Evolutionary conservation across 1,140 invertebrate species (phyloP).

Genomic region (Drosophila kohkoa): DNA sequence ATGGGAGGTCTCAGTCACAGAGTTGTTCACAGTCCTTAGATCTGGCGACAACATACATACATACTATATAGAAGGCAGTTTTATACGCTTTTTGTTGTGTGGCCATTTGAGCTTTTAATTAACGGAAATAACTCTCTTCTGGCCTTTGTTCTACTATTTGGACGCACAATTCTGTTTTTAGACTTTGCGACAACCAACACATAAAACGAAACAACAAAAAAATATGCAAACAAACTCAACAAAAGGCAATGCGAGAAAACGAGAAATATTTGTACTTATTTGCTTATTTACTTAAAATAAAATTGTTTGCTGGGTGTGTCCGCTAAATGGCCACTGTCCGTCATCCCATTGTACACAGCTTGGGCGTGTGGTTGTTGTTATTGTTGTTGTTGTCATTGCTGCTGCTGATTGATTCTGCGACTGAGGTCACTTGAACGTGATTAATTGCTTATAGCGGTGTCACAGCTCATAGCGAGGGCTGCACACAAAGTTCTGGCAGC

Average conservation of each 20-base stretch:
- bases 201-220: neutral
- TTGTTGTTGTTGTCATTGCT: conserved; percentile 36
- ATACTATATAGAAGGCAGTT: neutral
- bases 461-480: neutral
- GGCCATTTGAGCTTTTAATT: conserved; percentile 23
- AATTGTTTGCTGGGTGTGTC: conserved; percentile 80
- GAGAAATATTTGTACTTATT: conserved; percentile 65
- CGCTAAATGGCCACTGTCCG: conserved; percentile 77
- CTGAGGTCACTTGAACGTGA: conserved; percentile 78
- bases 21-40: conserved; percentile 4
- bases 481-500: neutral
- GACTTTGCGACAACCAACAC: conserved; percentile 38
- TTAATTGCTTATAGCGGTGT: conserved; percentile 64
- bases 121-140: conserved; percentile 39
- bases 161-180: conserved; percentile 14
- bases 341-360: conserved; percentile 39
- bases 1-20: conserved; percentile 63
- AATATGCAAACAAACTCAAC: conserved; percentile 42
- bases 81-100: neutral
- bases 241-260: conserved; percentile 30
- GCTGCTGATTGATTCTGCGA: conserved; percentile 70
- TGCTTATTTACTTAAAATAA: conserved; percentile 76
- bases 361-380: conserved; percentile 38
- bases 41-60: neutral
- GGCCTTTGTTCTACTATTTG: conserved; percentile 58